phyloP scores from a whole-genome alignment of 2,113 vertebrate genomes.

The Mormoops blainvillei region DNA sequence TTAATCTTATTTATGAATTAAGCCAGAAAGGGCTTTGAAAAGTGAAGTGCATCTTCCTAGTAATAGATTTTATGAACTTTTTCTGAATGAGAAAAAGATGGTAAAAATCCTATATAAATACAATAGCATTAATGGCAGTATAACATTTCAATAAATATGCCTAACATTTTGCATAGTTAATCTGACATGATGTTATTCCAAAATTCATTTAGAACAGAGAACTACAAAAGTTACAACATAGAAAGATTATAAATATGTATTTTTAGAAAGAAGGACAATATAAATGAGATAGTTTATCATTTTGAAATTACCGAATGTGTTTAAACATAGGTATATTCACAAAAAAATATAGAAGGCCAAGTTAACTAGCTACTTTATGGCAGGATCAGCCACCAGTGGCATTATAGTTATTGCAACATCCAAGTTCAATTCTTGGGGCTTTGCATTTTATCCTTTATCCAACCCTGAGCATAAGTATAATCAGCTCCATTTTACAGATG shows the following conservation, averaged over 20 bases:
- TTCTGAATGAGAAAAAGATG: background rate
- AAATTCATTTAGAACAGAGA: background rate
- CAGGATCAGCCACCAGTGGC: background rate
- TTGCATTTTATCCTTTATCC: background rate
- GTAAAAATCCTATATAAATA: background rate
- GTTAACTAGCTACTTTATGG: background rate
- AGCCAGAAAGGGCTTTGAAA: background rate
- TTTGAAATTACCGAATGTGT: background rate
- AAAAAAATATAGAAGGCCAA: background rate
- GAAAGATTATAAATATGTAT: background rate
- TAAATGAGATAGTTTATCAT: background rate
- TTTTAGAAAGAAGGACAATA: background rate
- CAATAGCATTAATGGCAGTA: background rate
- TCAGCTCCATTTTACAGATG: background rate
- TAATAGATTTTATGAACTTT: background rate
- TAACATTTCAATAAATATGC: background rate
- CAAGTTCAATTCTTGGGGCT: background rate
- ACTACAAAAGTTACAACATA: background rate
- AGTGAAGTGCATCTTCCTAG: background rate
- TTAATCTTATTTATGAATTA: constrained; percentile 44
- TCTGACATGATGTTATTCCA: background rate
- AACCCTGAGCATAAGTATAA: background rate
- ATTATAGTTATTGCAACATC: background rate
- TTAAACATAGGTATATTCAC: background rate
- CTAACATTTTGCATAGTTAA: background rate